phyloP scores from a whole-genome alignment of 2,113 vertebrate species.

The Tenebrosternarchus preto region DNA sequence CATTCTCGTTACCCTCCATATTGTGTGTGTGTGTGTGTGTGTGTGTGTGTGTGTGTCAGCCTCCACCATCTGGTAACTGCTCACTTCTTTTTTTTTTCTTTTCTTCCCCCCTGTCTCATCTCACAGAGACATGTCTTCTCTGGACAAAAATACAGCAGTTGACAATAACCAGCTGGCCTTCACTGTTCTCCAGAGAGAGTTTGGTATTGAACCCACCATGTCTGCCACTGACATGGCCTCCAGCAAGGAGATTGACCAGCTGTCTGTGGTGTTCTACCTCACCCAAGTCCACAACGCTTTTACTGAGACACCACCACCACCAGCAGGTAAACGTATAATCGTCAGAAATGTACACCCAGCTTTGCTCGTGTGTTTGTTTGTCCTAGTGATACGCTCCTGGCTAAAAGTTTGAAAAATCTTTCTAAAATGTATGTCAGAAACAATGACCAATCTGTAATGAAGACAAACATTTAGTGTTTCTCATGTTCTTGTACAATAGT shows the following conservation, averaged over 20 bases:
- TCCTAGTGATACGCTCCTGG: too few species aligned
- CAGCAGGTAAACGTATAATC: slow-evolving; percentile 61
- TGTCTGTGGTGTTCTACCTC: slow-evolving; percentile 91
- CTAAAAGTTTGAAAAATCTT: too few species aligned
- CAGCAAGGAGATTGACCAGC: slow-evolving; percentile 73
- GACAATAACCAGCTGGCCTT: slow-evolving; percentile 79
- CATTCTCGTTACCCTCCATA: too few species aligned
- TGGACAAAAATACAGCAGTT: slow-evolving; percentile 68
- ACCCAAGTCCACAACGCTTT: slow-evolving; percentile 85
- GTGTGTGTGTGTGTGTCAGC: too few species aligned
- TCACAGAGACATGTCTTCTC: slow-evolving; percentile 76
- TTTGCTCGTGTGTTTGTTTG: too few species aligned
- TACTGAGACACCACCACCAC: slow-evolving; percentile 48
- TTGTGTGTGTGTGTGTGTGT: too few species aligned
- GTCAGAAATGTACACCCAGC: background rate
- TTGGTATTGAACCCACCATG: slow-evolving; percentile 85
- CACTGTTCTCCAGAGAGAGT: slow-evolving; percentile 79
- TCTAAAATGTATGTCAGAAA: too few species aligned
- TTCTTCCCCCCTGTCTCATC: background rate
- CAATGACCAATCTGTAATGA: too few species aligned
- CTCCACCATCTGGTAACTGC: too few species aligned
- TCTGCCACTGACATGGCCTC: slow-evolving; percentile 77
- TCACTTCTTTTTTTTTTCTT: background rate
- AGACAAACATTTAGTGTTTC: too few species aligned
- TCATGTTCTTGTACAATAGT: too few species aligned